Conservation (phyloP, 2,888 invertebrate species). For the Patella pellucida region DNA sequence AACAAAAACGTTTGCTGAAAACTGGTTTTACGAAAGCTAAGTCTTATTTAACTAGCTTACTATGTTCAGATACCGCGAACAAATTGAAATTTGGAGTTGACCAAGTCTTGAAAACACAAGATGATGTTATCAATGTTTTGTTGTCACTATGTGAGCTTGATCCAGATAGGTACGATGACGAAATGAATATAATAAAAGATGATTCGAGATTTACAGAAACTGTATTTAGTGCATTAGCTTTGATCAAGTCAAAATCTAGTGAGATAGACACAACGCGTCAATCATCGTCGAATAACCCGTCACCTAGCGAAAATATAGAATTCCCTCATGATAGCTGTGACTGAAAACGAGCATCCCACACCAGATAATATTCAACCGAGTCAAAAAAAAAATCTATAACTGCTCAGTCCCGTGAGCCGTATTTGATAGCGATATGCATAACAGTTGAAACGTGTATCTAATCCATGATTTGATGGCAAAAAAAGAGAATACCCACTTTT, state of each 20-base stretch:
- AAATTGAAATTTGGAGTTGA: background rate
- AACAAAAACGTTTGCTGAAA: background rate
- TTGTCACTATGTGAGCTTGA: background rate
- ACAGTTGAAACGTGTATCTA: background rate
- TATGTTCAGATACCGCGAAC: background rate
- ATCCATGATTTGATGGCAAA: background rate
- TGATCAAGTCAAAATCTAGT: background rate
- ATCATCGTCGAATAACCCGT: background rate
- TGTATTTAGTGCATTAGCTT: background rate
- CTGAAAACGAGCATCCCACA: too few relatives aligned
- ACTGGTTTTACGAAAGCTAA: background rate
- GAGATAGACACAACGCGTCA: background rate
- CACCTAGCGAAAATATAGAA: too few relatives aligned
- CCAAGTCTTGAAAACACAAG: background rate
- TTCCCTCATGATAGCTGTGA: too few relatives aligned
- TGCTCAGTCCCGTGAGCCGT: too few relatives aligned
- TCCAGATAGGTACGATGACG: background rate
- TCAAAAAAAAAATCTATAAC: too few relatives aligned
- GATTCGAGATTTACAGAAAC: background rate
- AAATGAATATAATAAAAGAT: background rate
- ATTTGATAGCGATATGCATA: background rate
- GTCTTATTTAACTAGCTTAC: background rate
- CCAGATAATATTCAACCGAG: too few relatives aligned
- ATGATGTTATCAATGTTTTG: background rate
- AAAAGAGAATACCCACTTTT: constrained; percentile 1